Conservation (phyloP, 1,140 invertebrate genomes). For the Lamellibrachia luymesi region DNA sequence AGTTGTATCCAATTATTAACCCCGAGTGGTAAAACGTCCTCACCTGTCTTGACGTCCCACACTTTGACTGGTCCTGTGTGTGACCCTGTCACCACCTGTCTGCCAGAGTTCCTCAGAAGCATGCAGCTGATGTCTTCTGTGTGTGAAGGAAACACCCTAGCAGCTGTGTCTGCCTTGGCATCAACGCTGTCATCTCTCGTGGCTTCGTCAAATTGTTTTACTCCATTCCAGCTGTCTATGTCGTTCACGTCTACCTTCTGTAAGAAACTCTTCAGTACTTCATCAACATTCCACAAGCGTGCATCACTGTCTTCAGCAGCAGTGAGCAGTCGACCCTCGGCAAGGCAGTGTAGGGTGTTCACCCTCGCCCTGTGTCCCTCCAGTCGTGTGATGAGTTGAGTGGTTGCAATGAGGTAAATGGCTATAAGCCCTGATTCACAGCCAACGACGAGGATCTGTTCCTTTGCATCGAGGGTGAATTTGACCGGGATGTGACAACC, state of each 20-base stretch:
- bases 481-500: slow-evolving; percentile 1
- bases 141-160: not conserved
- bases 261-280: not conserved
- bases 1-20: no score
- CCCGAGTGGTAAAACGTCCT: not conserved
- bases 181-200: not conserved
- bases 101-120: not conserved
- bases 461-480: not conserved
- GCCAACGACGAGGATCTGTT: slow-evolving; percentile 20
- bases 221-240: not conserved
- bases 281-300: slow-evolving; percentile 13
- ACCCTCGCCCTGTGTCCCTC: slow-evolving; percentile 15
- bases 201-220: not conserved
- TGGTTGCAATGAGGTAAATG: slow-evolving; percentile 2
- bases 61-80: slow-evolving; percentile 7
- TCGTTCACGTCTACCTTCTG: not conserved
- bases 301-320: slow-evolving; percentile 13
- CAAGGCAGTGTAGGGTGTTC: slow-evolving; percentile 9
- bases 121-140: slow-evolving; percentile 14
- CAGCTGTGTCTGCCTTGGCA: not conserved
- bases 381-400: not conserved
- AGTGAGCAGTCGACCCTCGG: slow-evolving; percentile 10
- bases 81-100: not conserved
- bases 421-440: slow-evolving; percentile 19
- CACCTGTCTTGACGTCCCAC: slow-evolving; percentile 18